Evolutionary conservation across 2,888 invertebrate species (phyloP).

Genomic region (Idaea aversata): DNA sequence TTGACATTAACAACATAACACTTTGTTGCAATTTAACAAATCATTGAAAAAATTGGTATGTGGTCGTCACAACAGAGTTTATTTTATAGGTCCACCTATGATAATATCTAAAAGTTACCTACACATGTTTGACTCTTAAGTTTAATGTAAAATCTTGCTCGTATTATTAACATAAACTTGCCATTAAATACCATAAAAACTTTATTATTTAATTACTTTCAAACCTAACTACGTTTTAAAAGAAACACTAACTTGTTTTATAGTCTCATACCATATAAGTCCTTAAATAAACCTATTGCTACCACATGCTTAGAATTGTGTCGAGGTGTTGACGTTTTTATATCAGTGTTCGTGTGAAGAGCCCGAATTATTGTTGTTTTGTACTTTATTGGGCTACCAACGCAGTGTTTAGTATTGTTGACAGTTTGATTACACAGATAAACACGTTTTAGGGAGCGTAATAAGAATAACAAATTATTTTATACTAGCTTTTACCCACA

Average conservation of each 20-base stretch:
- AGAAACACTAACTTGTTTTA: slow-evolving; percentile 20
- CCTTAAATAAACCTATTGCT: slow-evolving; percentile 47
- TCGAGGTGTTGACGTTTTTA: slow-evolving; percentile 67
- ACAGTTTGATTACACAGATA: slow-evolving; percentile 61
- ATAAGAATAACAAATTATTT: slow-evolving; percentile 8
- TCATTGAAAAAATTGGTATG: too few relatives aligned
- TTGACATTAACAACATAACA: too few relatives aligned
- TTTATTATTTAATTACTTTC: background rate
- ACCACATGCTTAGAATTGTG: slow-evolving; percentile 61
- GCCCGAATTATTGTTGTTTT: slow-evolving; percentile 66
- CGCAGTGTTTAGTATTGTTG: slow-evolving; percentile 66
- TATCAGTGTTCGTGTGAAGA: slow-evolving; percentile 65
- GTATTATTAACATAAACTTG: too few relatives aligned
- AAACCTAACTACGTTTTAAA: background rate
- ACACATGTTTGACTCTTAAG: too few relatives aligned
- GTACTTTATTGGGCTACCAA: slow-evolving; percentile 66
- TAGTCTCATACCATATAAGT: slow-evolving; percentile 28
- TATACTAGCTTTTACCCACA: background rate
- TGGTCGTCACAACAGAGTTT: too few relatives aligned
- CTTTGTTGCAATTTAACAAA: too few relatives aligned
- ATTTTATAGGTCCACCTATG: too few relatives aligned
- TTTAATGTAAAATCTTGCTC: too few relatives aligned
- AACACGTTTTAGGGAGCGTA: slow-evolving; percentile 32
- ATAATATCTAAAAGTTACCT: too few relatives aligned
- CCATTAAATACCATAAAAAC: background rate